Evolutionary conservation across 2,797 vertebrate species (phyloP), one percentile per base, ranked within the genome.

Genomic region (Liasis olivaceus): DNA sequence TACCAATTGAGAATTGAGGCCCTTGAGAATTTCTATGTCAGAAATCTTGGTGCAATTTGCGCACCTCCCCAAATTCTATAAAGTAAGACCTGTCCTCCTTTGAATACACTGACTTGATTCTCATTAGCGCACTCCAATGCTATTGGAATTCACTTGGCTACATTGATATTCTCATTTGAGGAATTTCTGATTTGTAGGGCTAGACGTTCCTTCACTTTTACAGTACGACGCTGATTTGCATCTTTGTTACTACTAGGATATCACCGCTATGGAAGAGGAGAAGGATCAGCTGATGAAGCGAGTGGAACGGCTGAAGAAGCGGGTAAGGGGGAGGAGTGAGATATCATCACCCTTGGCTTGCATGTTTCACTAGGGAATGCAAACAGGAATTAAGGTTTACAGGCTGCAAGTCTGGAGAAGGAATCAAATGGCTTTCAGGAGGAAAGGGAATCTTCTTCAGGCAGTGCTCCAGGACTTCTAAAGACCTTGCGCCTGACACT

Each of bases 261-360:
- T 99, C 84, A 96, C 96, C 95, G 98, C 98, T 13, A 99, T 99
- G 99, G 99, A 99, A 95, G 99, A 99, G 94, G 99, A 99, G 97
- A 99, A 99, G 94, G 99, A 99, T 95, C 99, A 99, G 95, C 98
- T 99, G 26, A 97, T 98, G 96, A 99, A 99, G 96, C 98, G 99
- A 97, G 99, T 99, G 24, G 99, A 99, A 92, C 98, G 98, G 95
- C 97, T 99, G 94, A 99, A 98, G 98, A 99, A 99, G 97, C 98
- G 98, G 98, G 99, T 99, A 98, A 98, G 42, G 97, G 64, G 94
- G 93, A 94, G 94, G 93, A 94, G 95, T 92, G 95, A 93, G 91
- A 1, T 95, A 91, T 94, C 94, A 91, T 93, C 96, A 96, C 97
- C 92, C 91, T 97, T 96, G 95, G 94, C 97, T 96, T 94, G 97